phyloP scores from a whole-genome alignment of 2,797 vertebrate genomes.

The Macropus fuliginosus region DNA sequence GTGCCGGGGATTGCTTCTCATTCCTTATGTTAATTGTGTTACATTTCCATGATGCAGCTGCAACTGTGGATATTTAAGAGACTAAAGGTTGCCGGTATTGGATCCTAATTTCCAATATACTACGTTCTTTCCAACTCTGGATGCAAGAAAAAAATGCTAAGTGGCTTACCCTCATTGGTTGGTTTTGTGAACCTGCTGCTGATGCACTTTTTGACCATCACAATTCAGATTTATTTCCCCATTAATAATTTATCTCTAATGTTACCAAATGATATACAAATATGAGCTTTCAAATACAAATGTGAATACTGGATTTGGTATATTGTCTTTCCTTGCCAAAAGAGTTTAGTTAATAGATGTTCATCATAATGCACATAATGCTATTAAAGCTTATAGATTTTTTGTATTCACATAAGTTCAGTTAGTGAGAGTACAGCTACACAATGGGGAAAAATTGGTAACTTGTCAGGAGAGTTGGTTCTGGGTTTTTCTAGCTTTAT shows the following conservation, averaged over 20 bases:
- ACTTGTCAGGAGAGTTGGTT: not conserved
- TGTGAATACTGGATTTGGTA: slow-evolving; percentile 35
- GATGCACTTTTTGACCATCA: slow-evolving; percentile 69
- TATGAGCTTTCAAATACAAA: slow-evolving; percentile 47
- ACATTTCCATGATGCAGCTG: slow-evolving; percentile 35
- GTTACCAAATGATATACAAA: slow-evolving; percentile 60
- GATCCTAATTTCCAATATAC: slow-evolving; percentile 68
- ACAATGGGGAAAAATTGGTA: not conserved
- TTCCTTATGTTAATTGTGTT: slow-evolving; percentile 40
- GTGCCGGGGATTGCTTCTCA: slow-evolving; percentile 31
- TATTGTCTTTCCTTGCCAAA: not conserved
- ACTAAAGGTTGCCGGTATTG: slow-evolving; percentile 62
- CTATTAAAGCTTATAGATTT: not conserved
- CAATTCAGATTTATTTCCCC: slow-evolving; percentile 57
- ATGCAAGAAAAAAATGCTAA: slow-evolving; percentile 54
- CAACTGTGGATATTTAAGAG: slow-evolving; percentile 43
- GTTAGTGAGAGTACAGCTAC: not conserved
- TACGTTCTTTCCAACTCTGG: slow-evolving; percentile 31
- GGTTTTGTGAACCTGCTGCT: slow-evolving; percentile 56
- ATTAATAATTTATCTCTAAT: slow-evolving; percentile 18
- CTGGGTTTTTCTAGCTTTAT: not conserved
- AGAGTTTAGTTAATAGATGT: not conserved
- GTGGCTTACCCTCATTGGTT: slow-evolving; percentile 39
- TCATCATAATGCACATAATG: slow-evolving; percentile 12
- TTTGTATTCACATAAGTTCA: not conserved